Base-by-base conservation (phyloP, 2,888 invertebrate genomes). In the Hydrotaea cyrtoneurina region DNA sequence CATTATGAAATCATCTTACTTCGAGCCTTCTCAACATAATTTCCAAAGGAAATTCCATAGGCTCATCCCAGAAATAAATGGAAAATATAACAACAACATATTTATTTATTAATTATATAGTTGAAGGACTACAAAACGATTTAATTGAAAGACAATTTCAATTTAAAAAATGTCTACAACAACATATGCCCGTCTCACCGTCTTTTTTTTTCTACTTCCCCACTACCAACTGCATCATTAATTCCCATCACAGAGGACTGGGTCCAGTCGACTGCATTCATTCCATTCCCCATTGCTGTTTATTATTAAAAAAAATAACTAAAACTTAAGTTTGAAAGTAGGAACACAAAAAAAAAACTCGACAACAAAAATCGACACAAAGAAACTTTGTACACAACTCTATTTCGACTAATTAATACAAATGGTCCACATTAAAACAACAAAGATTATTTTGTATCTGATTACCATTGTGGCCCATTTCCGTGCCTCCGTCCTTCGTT, bases 351-450 rank as follows among this genome's bases (percentile, higher is more conserved):
- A 26, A 53, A 53, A 71, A 53, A 26, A 13, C 26, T n/a, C 21
- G 15, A 66, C n/a, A 17, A 17, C 66, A 66, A 43, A 66, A 39
- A 39, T 66, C 66, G 66, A 39, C 66, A 39, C 66, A 66, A 31
- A 62, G 62, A 5, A 72, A 82, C 53, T 55, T 78, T 79, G n/a
- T 77, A 39, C 66, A 43, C 64, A 66, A 71, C 74, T 85, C 55
- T 74, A 83, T 86, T 80, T 83, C 84, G 84, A 81, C 87, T 87
- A 87, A 87, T 87, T 87, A 87, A 87, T 87, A 87, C 87, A 86
- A 87, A 87, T 87, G 86, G 86, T 85, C 75, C 75, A 85, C 83
- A 86, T 81, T 78, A 83, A 83, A 81, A 83, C 73, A 81, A 81
- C 81, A 84, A 81, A 85, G 81, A 82, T 81, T 81, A 81, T 84